These are phyloP conservation scores for Mionectes macconnelli DNA, from an alignment of 2,113 vertebrate species.

Conservation along the genomic window DNA sequence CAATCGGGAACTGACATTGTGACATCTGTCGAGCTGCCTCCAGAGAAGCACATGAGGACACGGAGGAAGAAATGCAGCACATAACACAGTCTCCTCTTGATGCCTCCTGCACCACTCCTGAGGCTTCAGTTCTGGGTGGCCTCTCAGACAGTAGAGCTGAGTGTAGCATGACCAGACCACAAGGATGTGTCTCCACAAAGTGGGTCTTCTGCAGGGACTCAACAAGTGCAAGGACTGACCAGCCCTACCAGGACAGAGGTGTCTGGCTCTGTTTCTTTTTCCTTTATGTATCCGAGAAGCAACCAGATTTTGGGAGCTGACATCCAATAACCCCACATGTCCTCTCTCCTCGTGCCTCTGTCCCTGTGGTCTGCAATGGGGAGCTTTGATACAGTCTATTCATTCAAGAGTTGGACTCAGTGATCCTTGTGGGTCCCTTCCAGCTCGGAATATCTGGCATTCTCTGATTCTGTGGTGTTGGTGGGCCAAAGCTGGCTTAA, in stretches of 20 bases:
- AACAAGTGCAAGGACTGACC: background rate
- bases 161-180: background rate
- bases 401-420: background rate
- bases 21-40: background rate
- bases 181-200: background rate
- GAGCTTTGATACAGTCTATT: background rate
- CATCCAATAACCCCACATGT: background rate
- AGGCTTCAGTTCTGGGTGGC: background rate
- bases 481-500: background rate
- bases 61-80: fast-evolving
- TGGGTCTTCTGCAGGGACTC: background rate
- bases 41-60: fast-evolving
- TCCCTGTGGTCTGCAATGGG: background rate
- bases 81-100: background rate
- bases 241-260: background rate
- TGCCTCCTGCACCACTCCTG: background rate
- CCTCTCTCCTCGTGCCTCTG: background rate
- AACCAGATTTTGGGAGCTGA: background rate
- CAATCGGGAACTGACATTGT: background rate
- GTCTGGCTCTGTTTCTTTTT: background rate
- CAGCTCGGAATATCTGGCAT: background rate
- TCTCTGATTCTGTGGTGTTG: background rate
- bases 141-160: background rate
- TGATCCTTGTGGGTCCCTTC: background rate
- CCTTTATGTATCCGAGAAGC: background rate